Percentiles rank a stretch among this genome's conserved stretches.
phyloP scores from a whole-genome alignment of 2,888 invertebrate species.

The Boloria euphrosyne region DNA sequence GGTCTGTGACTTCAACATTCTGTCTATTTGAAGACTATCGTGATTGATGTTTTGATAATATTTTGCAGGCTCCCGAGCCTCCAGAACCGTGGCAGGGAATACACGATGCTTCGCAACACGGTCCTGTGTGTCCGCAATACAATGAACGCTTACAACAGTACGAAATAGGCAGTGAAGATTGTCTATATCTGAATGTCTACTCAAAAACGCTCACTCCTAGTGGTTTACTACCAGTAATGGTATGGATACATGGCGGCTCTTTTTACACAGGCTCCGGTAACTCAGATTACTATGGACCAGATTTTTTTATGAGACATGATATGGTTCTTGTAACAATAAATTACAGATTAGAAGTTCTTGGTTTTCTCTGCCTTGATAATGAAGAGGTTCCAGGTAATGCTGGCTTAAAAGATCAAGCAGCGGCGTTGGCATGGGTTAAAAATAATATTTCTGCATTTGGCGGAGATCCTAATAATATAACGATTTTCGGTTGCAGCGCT shows the following conservation, averaged over 20 bases:
- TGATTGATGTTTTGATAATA: background rate
- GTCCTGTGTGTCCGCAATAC: slow-evolving; percentile 73
- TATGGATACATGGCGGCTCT: slow-evolving; percentile 79
- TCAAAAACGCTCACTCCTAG: slow-evolving; percentile 58
- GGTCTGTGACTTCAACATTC: too few relatives aligned
- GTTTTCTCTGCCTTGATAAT: slow-evolving; percentile 72
- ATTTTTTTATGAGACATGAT: slow-evolving; percentile 71
- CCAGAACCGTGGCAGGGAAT: slow-evolving; percentile 68
- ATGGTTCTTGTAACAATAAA: slow-evolving; percentile 74
- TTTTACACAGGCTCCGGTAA: slow-evolving; percentile 78
- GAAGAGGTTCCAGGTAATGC: slow-evolving; percentile 77
- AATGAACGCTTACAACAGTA: slow-evolving; percentile 74
- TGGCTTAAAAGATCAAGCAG: slow-evolving; percentile 75
- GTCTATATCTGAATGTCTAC: slow-evolving; percentile 87
- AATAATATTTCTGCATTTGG: slow-evolving; percentile 69
- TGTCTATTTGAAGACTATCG: background rate
- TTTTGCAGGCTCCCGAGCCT: slow-evolving; percentile 66
- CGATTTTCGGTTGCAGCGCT: slow-evolving; percentile 77
- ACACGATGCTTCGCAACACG: slow-evolving; percentile 65
- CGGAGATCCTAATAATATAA: slow-evolving; percentile 68
- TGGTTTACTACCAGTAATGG: slow-evolving; percentile 63
- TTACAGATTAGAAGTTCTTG: slow-evolving; percentile 75
- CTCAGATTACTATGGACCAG: slow-evolving; percentile 75
- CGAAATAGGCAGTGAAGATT: slow-evolving; percentile 83
- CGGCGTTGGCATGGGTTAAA: slow-evolving; percentile 76